Evolutionary conservation across 2,888 invertebrate genomes (phyloP).

Genomic region (Dione juno): DNA sequence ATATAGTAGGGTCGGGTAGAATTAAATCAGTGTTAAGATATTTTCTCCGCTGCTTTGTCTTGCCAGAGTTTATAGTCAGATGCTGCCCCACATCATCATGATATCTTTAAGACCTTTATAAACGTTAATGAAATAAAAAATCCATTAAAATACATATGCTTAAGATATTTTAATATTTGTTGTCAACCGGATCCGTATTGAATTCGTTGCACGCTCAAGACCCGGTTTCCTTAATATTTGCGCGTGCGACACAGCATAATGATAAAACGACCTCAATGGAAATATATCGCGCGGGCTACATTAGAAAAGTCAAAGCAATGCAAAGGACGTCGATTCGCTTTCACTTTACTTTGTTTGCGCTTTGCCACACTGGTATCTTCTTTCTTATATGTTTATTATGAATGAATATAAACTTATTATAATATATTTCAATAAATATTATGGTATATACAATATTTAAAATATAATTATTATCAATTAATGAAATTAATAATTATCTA

Average conservation of each 20-base stretch:
- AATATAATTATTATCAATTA: too few species aligned
- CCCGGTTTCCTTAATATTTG: slow-evolving; percentile 37
- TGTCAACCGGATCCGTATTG: slow-evolving; percentile 19
- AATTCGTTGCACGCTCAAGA: slow-evolving; percentile 31
- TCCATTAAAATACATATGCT: background rate
- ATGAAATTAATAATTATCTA: background rate
- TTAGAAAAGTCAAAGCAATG: slow-evolving; percentile 30
- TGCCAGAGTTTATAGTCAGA: too few species aligned
- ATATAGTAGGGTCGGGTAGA: too few species aligned
- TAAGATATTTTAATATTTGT: background rate
- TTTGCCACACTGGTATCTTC: background rate
- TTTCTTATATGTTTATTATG: background rate
- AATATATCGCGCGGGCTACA: slow-evolving; percentile 38
- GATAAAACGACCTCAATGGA: slow-evolving; percentile 39
- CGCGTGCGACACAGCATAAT: slow-evolving; percentile 36
- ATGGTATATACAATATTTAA: too few species aligned
- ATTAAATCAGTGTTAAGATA: too few species aligned
- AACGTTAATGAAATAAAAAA: background rate
- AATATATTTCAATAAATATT: too few species aligned
- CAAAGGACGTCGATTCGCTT: slow-evolving; percentile 38
- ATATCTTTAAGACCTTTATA: background rate
- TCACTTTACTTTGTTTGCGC: slow-evolving; percentile 28
- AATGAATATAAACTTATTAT: too few species aligned
- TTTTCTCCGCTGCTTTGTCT: too few species aligned
- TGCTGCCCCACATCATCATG: too few species aligned